Conservation (phyloP, 2,888 invertebrate genomes). For the Apodemia duryi region DNA sequence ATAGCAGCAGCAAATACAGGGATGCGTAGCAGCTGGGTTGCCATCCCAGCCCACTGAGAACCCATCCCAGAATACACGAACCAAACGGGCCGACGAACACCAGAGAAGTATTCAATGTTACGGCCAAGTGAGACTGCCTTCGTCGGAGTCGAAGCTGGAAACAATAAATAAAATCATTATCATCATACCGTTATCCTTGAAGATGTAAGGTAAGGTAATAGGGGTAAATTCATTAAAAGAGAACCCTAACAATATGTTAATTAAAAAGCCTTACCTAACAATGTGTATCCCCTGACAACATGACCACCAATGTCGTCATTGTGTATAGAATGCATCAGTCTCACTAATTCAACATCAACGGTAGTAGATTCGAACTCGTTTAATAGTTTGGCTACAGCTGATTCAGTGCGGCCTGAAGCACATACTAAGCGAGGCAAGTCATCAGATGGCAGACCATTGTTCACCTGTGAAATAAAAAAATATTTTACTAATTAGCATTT, state of each 20-base stretch:
- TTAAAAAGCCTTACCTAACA: slow-evolving; percentile 58
- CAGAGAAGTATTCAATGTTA: slow-evolving; percentile 81
- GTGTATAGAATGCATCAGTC: slow-evolving; percentile 80
- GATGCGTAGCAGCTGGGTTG: slow-evolving; percentile 84
- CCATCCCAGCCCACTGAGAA: slow-evolving; percentile 93
- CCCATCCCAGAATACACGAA: slow-evolving; percentile 96
- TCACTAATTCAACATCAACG: slow-evolving; percentile 81
- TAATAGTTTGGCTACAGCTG: slow-evolving; percentile 83
- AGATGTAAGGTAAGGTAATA: no score
- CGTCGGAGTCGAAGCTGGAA: slow-evolving; percentile 54
- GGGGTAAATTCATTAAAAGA: no score
- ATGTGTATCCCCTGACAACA: slow-evolving; percentile 86
- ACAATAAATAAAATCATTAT: not conserved
- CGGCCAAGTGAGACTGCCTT: slow-evolving; percentile 58
- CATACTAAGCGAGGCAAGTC: slow-evolving; percentile 85
- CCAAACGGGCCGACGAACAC: slow-evolving; percentile 86
- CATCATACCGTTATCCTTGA: no score
- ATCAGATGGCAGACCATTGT: slow-evolving; percentile 81
- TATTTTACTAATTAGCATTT: not conserved
- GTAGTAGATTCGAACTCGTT: slow-evolving; percentile 81
- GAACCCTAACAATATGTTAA: no score
- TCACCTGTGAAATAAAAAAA: slow-evolving; percentile 49
- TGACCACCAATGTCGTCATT: slow-evolving; percentile 80
- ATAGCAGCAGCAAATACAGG: slow-evolving; percentile 87
- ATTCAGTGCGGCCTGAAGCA: slow-evolving; percentile 89